A percentile compares a stretch with the other conserved stretches of the same genome.
Conservation (phyloP, 2,113 vertebrate species). For the Panthera tigris region DNA sequence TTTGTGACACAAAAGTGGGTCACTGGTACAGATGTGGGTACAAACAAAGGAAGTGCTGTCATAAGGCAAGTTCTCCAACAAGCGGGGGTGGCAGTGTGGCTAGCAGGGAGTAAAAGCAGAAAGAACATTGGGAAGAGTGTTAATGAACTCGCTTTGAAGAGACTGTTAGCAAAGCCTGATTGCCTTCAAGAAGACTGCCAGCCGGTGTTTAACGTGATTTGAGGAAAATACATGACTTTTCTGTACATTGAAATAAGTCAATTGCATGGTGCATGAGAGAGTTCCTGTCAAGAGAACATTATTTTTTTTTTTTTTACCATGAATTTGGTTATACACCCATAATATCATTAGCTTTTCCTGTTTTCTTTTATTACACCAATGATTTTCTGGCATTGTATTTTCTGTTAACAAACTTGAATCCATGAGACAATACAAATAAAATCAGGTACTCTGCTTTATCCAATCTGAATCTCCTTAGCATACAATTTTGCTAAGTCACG, state of each 20-base stretch:
- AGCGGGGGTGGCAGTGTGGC: accelerated
- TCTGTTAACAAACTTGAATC: background rate
- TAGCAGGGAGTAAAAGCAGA: background rate
- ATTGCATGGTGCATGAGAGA: background rate
- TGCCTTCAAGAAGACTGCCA: accelerated
- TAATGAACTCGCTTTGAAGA: background rate
- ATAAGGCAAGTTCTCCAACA: background rate
- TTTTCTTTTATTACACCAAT: background rate
- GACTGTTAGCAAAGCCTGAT: background rate
- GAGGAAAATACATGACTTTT: background rate
- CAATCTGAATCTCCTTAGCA: background rate
- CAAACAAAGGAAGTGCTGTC: background rate
- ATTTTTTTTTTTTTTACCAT: background rate
- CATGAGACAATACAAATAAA: background rate
- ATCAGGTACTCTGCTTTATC: background rate
- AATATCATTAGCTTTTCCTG: background rate
- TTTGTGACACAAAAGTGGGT: background rate
- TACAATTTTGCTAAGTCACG: background rate
- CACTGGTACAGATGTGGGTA: background rate
- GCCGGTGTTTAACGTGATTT: background rate
- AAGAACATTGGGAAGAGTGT: background rate
- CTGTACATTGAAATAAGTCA: background rate
- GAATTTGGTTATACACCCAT: background rate
- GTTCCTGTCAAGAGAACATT: background rate
- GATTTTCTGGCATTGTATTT: background rate